Conservation (phyloP, 1,140 invertebrate genomes). For the Drosophila melanica region DNA sequence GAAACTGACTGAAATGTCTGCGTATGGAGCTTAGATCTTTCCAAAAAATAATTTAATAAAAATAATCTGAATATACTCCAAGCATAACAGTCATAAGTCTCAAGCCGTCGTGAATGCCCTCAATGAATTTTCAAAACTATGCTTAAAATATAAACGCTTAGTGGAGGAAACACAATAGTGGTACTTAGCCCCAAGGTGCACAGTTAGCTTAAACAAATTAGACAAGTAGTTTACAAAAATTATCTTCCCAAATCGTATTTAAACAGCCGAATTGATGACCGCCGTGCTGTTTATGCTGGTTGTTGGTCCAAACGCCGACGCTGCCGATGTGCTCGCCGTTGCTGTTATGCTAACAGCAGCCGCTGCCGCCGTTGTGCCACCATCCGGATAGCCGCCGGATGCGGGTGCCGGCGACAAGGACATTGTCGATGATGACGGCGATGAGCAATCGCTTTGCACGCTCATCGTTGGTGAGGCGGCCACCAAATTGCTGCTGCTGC, state of each 20-base stretch:
- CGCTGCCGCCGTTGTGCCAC: conserved; percentile 60
- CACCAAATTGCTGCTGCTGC: conserved; percentile 69
- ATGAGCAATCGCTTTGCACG: conserved; percentile 79
- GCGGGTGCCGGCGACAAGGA: conserved; percentile 75
- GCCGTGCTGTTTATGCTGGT: conserved; percentile 64
- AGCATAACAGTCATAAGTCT: conserved; percentile 10
- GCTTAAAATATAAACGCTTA: conserved; percentile 52
- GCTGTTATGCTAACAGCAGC: conserved; percentile 76
- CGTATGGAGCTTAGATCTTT: background rate
- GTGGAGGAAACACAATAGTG: conserved; percentile 56
- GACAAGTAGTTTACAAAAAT: conserved; percentile 43
- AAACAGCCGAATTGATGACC: conserved; percentile 81
- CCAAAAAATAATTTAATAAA: background rate
- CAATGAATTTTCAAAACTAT: conserved; percentile 29
- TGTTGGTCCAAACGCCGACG: conserved; percentile 67
- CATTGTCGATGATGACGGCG: conserved; percentile 78
- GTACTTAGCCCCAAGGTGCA: conserved; percentile 55
- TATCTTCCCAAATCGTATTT: conserved; percentile 16
- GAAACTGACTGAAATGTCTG: background rate
- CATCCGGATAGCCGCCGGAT: conserved; percentile 71
- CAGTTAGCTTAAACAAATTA: conserved; percentile 50
- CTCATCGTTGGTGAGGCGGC: conserved; percentile 80
- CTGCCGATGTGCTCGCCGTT: conserved; percentile 65
- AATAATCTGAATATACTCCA: background rate
- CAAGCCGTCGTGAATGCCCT: background rate